A percentile compares a stretch with the other conserved stretches of the same genome.
phyloP scores from a whole-genome alignment of 2,113 vertebrate genomes.

The Suricata suricatta region DNA sequence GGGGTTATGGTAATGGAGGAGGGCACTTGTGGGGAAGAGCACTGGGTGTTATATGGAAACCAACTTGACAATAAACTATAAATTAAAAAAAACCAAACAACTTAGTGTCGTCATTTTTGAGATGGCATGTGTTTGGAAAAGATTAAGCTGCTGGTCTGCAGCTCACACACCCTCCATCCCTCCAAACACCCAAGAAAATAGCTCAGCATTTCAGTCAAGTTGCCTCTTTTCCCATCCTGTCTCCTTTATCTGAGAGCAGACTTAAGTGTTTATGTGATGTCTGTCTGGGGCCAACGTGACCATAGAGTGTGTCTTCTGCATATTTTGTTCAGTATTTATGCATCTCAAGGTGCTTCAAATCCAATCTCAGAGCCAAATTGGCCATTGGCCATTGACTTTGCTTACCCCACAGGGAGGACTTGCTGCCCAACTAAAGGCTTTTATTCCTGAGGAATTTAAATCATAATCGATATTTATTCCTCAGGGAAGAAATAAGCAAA shows the following conservation, averaged over 20 bases:
- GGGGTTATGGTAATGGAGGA: no score
- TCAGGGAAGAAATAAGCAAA: constrained; percentile 21
- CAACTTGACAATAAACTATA: no score
- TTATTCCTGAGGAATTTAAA: constrained; percentile 49
- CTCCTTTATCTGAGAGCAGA: not conserved
- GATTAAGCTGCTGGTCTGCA: not conserved
- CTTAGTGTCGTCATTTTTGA: not conserved
- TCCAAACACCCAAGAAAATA: not conserved
- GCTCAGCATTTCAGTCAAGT: not conserved
- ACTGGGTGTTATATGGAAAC: no score
- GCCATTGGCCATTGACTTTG: constrained; percentile 18
- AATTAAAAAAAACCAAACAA: not conserved
- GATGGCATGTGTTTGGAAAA: not conserved
- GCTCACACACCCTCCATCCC: not conserved
- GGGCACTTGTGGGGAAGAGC: no score
- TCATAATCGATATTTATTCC: not conserved
- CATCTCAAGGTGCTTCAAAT: constrained; percentile 42
- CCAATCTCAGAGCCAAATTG: constrained; percentile 46
- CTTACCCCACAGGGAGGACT: constrained; percentile 1
- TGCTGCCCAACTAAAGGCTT: constrained; percentile 19
- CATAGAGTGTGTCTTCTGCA: not conserved
- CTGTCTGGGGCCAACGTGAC: not conserved
- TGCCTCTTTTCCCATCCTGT: not conserved
- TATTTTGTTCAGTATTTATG: constrained; percentile 53
- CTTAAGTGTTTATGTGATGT: constrained; percentile 17